phyloP scores from a whole-genome alignment of 2,888 invertebrate species.

The Pantelozetes paolii region DNA sequence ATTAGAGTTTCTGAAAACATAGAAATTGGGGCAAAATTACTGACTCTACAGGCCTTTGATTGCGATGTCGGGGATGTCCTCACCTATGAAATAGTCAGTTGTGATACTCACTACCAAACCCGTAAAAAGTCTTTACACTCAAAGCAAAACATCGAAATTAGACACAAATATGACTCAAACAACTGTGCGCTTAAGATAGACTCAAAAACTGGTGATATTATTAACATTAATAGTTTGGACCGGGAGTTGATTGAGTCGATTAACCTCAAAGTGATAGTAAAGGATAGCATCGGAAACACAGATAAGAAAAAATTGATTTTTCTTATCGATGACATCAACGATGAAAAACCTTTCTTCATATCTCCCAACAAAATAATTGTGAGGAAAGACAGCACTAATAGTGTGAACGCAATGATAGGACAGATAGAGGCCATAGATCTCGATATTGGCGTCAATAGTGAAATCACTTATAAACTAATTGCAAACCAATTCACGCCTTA shows the following conservation, averaged over 20 bases:
- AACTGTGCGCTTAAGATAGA: constrained; percentile 50
- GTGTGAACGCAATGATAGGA: constrained; percentile 48
- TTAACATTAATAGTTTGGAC: constrained; percentile 40
- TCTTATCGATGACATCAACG: constrained; percentile 87
- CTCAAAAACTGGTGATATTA: constrained; percentile 51
- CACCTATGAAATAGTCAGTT: constrained; percentile 41
- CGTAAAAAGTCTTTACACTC: constrained; percentile 12
- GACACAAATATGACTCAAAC: constrained; percentile 39
- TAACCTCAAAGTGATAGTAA: constrained; percentile 10
- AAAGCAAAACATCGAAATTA: constrained; percentile 1
- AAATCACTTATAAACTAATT: constrained; percentile 82
- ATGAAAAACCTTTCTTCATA: constrained; percentile 83
- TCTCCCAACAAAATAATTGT: constrained; percentile 84
- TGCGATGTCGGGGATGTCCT: constrained; percentile 33
- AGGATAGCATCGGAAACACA: constrained; percentile 57
- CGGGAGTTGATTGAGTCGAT: constrained; percentile 48
- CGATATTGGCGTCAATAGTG: constrained; percentile 84
- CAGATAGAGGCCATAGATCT: constrained; percentile 72
- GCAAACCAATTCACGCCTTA: constrained; percentile 60
- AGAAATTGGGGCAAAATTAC: constrained; percentile 36
- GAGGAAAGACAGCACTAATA: constrained; percentile 55
- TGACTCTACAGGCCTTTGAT: constrained; percentile 34
- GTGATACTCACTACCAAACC: constrained; percentile 38
- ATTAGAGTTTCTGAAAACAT: constrained; percentile 32
- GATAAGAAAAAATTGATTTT: constrained; percentile 88